Percentiles rank a stretch among this genome's conserved stretches.
phyloP scores from a whole-genome alignment of 2,888 invertebrate species.

The Lepidochrysops patricia region DNA sequence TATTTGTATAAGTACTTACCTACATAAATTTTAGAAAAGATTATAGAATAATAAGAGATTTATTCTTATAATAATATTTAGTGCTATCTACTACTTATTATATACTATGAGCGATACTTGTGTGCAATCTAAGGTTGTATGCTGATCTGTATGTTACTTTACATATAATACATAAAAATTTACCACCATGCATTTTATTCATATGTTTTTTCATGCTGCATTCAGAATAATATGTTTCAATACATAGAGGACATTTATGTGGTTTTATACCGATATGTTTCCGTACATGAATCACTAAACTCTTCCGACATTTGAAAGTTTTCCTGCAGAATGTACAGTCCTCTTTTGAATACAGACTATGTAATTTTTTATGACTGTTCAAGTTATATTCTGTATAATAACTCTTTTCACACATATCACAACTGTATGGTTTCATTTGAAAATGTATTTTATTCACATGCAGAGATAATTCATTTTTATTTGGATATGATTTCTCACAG shows the following conservation, averaged over 20 bases:
- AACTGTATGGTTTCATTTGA: conserved; percentile 57
- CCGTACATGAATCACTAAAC: conserved; percentile 53
- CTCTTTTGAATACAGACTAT: conserved; percentile 42
- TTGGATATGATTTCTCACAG: conserved; percentile 51
- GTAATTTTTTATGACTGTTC: conserved; percentile 48
- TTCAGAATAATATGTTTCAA: conserved; percentile 44
- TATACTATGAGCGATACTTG: conserved; percentile 42
- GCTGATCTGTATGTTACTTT: conserved; percentile 42
- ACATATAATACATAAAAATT: conserved; percentile 48
- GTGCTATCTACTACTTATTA: not conserved
- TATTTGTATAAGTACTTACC: too few relatives aligned
- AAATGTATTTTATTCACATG: conserved; percentile 63
- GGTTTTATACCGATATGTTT: conserved; percentile 58
- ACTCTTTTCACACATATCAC: conserved; percentile 61
- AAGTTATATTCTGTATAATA: conserved; percentile 55
- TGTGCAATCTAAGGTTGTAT: conserved; percentile 43
- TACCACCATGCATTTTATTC: conserved; percentile 49
- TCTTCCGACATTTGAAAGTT: conserved; percentile 43
- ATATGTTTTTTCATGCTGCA: conserved; percentile 42
- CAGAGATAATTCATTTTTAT: conserved; percentile 48
- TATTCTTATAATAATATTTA: not conserved
- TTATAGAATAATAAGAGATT: not conserved
- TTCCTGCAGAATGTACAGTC: conserved; percentile 51
- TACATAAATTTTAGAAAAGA: too few relatives aligned
- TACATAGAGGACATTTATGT: conserved; percentile 47